Base-by-base conservation (phyloP, 2,888 invertebrate species). In the Xylocampa areola region DNA sequence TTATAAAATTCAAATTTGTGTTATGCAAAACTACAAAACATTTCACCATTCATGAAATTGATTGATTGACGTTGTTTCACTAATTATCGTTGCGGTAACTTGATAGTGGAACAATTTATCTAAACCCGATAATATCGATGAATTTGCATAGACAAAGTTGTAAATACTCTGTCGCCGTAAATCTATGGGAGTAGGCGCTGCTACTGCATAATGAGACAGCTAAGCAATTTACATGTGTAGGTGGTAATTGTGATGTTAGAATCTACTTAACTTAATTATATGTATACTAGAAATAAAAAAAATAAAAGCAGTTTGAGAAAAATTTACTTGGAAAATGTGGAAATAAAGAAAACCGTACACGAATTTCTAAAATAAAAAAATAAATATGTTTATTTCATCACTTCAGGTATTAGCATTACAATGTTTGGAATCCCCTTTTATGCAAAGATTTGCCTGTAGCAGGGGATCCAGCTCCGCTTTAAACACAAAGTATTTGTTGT, bases 51-150 rank as follows among this genome's bases (percentile, higher is more conserved):
- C 55, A 29, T 19, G 17, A 53, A 43, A 39, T 23, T 41, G 50
- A 54, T 57, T 68, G 62, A 68, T 68, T 44, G 50, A 57, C 58
- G n/a, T 6, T 48, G 40, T 68, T 62, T 40, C 64, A 37, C 52
- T 52, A 43, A 52, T 61, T 53, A 52, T 25, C 37, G 27, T 37
- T 29, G 17, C 49, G 14, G 68, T 57, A 72, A 72, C 49, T 55
- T 19, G 47, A 72, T 72, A 68, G 35, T 0, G 7, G 16, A 55
- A 54, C 64, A 55, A 57, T 55, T 65, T 65, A 72, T 61, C 61
- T 45, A 5, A 39, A 59, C 10, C 29, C 29, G 69, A 65, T 69
- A 61, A 30, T 41, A 53, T 60, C 53, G 40, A 19, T 1, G 36
- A 7, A 51, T 50, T 53, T 68, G 44, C 67, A 64, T 65, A 19